phyloP scores from a whole-genome alignment of 2,888 invertebrate genomes.

The Antitype chi region DNA sequence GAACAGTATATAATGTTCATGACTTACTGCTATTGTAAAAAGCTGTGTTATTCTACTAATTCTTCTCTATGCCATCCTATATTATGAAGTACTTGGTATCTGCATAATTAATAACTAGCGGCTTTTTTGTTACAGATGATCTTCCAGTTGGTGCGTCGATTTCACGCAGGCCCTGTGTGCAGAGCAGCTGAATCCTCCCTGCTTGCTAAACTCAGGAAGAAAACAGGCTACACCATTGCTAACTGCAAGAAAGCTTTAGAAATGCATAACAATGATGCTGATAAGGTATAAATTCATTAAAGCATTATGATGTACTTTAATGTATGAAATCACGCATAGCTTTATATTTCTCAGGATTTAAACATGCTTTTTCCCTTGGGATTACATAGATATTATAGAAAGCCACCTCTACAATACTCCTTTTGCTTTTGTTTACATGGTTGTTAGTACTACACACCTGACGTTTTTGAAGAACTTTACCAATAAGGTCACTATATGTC shows the following conservation, averaged over 20 bases:
- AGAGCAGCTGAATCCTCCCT: slow-evolving; percentile 93
- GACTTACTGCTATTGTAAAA: slow-evolving; percentile 25
- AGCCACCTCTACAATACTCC: background rate
- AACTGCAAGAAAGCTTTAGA: slow-evolving; percentile 99
- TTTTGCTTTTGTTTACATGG: background rate
- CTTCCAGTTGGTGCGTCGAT: slow-evolving; percentile 90
- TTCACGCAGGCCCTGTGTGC: slow-evolving; percentile 89
- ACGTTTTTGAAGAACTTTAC: no score
- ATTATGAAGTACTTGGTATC: background rate
- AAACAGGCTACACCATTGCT: slow-evolving; percentile 98
- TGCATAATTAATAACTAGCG: background rate
- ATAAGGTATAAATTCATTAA: slow-evolving; percentile 90
- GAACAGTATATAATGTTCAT: slow-evolving; percentile 8
- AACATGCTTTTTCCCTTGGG: background rate
- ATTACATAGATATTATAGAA: background rate
- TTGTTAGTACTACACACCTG: no score
- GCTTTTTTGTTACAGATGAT: slow-evolving; percentile 88
- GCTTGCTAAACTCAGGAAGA: slow-evolving; percentile 96
- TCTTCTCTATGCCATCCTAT: slow-evolving; percentile 25
- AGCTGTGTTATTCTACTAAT: slow-evolving; percentile 16
- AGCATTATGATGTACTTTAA: background rate
- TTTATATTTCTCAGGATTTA: background rate
- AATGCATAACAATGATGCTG: slow-evolving; percentile 96
- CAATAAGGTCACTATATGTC: no score
- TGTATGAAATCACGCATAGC: background rate